Evolutionary conservation across 2,888 invertebrate genomes (phyloP).

Genomic region (Tipula unca): DNA sequence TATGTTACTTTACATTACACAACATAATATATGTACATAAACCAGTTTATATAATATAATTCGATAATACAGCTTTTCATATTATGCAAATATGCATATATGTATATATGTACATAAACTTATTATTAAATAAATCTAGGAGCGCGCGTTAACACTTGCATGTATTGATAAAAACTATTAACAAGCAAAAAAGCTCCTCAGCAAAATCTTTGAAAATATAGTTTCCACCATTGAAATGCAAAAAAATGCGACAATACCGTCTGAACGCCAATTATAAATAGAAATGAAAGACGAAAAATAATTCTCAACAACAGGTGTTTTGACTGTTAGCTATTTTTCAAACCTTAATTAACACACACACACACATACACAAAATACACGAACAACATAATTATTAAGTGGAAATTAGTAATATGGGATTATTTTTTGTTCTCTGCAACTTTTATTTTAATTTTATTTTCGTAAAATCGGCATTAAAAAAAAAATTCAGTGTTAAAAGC

Average conservation of each 20-base stretch:
- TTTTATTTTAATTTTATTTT: neutral
- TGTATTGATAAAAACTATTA: neutral
- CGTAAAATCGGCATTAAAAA: neutral
- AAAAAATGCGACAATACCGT: neutral
- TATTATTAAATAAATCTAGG: neutral
- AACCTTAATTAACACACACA: conserved; percentile 8
- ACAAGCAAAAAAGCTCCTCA: neutral
- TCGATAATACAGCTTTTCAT: neutral
- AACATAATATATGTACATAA: neutral
- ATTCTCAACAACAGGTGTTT: neutral
- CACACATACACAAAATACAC: neutral
- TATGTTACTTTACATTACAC: neutral
- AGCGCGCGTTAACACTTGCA: neutral
- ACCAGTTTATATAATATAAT: neutral
- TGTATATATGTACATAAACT: neutral
- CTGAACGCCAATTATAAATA: neutral
- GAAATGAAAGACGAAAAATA: neutral
- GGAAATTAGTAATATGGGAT: neutral
- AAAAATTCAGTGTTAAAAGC: neutral
- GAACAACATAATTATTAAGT: neutral
- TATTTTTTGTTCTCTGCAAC: neutral
- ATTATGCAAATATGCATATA: neutral
- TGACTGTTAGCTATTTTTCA: neutral
- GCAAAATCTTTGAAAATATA: neutral
- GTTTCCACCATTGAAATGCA: neutral